Evolutionary conservation across 2,113 vertebrate species (phyloP).

Genomic region (Otus sunia): DNA sequence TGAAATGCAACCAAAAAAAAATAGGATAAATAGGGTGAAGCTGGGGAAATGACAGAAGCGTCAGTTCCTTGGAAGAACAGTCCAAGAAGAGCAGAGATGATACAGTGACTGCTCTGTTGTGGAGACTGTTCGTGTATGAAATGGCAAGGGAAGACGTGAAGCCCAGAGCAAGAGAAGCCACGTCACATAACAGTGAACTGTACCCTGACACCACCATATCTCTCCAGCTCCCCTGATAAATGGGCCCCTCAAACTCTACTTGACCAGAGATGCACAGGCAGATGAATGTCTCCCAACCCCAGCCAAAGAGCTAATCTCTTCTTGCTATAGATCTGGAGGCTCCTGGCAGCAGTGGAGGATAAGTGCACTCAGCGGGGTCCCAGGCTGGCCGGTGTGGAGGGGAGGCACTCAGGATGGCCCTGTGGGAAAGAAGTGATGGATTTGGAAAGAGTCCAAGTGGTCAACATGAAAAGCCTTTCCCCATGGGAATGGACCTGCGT

Average conservation of each 20-base stretch:
- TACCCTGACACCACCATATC: neutral
- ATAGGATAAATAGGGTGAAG: neutral
- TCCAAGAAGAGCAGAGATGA: neutral
- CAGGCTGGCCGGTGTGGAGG: neutral
- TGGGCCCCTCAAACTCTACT: neutral
- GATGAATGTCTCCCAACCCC: slow-evolving; percentile 3
- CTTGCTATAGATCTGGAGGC: slow-evolving; percentile 38
- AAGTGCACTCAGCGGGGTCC: slow-evolving; percentile 49
- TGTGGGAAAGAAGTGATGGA: neutral
- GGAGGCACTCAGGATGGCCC: neutral
- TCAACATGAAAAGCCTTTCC: neutral
- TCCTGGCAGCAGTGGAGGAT: neutral
- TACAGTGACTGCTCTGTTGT: neutral
- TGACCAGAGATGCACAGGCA: neutral
- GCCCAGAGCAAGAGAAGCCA: neutral
- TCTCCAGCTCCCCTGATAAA: neutral
- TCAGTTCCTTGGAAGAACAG: neutral
- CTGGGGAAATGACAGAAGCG: neutral
- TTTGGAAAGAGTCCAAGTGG: neutral
- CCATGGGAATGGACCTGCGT: rapidly evolving
- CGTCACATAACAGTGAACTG: neutral
- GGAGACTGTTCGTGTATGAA: neutral
- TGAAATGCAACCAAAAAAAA: neutral
- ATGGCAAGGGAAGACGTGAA: neutral
- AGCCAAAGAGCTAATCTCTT: slow-evolving; percentile 53